Evolutionary conservation across 2,113 vertebrate genomes (phyloP), one percentile per base, ranked within the genome.

Genomic region (Psittacus erithacus): DNA sequence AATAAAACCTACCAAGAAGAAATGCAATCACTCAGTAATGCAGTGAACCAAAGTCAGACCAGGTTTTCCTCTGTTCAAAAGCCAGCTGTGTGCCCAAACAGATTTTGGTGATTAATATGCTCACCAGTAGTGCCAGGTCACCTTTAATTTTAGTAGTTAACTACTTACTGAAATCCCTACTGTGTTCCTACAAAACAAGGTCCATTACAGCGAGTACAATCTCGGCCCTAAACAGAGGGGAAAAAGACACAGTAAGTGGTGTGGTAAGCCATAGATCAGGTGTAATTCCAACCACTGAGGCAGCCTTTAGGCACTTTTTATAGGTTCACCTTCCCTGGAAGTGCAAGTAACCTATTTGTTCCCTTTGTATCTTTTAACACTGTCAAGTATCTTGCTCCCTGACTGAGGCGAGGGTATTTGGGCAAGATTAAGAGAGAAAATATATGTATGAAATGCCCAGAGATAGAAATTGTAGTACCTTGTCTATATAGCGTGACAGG

Each of bases 61-160:
- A 20, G 14, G 24, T 84, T 84, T 93, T 67, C 50, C 43, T 76
- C 7, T 5, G 75, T 70, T 65, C 69, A 68, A 82, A 91, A 70
- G 41, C 46, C 78, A 86, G 13, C 16, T 62, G 52, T 71, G 17
- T 68, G 89, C 92, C 89, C 86, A 95, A 95, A 60, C 70, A 95
- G 94, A 93, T 95, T 60, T 86, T 89, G 50, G 65, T 84, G 77
- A 84, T 92, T 86, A 93, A 82, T 85, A 81, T 39, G 31, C 46
- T 92, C 44, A 50, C 50, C 28, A 24, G 38, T 39, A 55, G 20
- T 81, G 59, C 82, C 88, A 90, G 76, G 60, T 65, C 79, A 93
- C 46, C 46, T 88, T 85, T 82, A 75, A 74, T 91, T 93, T 92
- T 64, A 92, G 84, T 55, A 50, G 27, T 77, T 67, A 93, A 46